These are phyloP conservation scores for Steinernema hermaphroditum DNA, from an alignment of 2,888 invertebrate species.

Conservation along the genomic window DNA sequence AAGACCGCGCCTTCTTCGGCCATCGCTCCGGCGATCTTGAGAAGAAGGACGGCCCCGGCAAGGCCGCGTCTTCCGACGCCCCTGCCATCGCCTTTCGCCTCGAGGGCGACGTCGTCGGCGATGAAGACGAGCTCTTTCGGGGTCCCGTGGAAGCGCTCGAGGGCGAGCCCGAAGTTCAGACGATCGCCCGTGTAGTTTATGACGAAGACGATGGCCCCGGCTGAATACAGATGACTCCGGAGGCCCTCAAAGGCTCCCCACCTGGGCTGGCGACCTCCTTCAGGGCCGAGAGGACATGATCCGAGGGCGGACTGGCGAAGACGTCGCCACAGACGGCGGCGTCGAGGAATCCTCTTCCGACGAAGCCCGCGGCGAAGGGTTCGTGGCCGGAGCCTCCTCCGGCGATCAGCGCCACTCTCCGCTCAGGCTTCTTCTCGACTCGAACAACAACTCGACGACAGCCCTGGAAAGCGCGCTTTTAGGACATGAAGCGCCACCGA, in stretches of 20 bases:
- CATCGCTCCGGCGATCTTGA: constrained; percentile 79
- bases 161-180: constrained; percentile 80
- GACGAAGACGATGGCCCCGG: constrained; percentile 76
- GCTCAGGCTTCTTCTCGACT: constrained; percentile 43
- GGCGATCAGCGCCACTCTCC: constrained; percentile 47
- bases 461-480: constrained; percentile 32
- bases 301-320: constrained; percentile 79
- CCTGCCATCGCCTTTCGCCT: constrained; percentile 58
- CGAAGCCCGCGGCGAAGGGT: constrained; percentile 71
- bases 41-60: constrained; percentile 71
- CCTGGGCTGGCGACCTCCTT: constrained; percentile 43
- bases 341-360: background rate
- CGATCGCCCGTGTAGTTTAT: constrained; percentile 79
- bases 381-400: constrained; percentile 87
- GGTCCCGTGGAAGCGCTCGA: constrained; percentile 75
- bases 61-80: constrained; percentile 74
- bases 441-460: constrained; percentile 63
- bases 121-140: constrained; percentile 71
- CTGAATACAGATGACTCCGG: constrained; percentile 15
- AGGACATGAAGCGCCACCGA: constrained; percentile 61
- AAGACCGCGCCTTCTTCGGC: constrained; percentile 73
- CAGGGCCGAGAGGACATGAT: constrained; percentile 75
- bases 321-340: constrained; percentile 78
- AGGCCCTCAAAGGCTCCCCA: constrained; percentile 14
- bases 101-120: constrained; percentile 76